Base-by-base conservation (phyloP, 2,113 vertebrate species). In the Merops nubicus region DNA sequence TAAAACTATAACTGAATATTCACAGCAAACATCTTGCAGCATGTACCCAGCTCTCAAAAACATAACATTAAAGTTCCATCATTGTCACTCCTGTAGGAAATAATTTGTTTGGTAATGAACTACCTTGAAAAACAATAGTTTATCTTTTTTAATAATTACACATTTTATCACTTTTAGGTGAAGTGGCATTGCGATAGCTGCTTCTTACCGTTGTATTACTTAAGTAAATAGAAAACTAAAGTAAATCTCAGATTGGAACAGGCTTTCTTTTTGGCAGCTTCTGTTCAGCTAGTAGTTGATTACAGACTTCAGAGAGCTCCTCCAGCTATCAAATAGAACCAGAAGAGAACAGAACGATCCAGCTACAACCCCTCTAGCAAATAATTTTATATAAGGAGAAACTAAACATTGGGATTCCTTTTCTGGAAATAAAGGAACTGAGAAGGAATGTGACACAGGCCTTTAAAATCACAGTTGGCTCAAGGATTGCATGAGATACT, bases 351-450 rank as follows among this genome's bases (percentile, higher is more conserved):
- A 15, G 11, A 43, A 15, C 11, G 42, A 43, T 12, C 11, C 5
- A 62, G 16, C 34, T 53, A 38, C 38, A 40, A 59, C 12, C 15
- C 5, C 5, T 3, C 0, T 9, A 34, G 6, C 1, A 2, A 76
- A 85, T 57, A 48, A 38, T 25, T 3, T 33, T 50, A 22, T 34
- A n/a, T 34, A 8, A 73, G 26, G 14, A 88, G 29, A 80, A 95
- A 45, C 3, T 47, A 48, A 89, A 51, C 11, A 33, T 4, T n/a
- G 5, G 38, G 6, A 42, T 62, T 70, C 11, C 40, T 73, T 85
- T 91, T 59, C 43, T 72, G 47, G 28, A 67, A 88, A 78, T 31
- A 75, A 83, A 54, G 34, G 5, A 78, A 10, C 8, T 45, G 31
- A 68, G 16, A 62, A 67, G 7, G 6, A 85, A 40, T 50, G 78